Percentiles rank a stretch among this genome's conserved stretches.
Conservation (phyloP, 2,888 invertebrate species). For the Temnothorax rugatulus region DNA sequence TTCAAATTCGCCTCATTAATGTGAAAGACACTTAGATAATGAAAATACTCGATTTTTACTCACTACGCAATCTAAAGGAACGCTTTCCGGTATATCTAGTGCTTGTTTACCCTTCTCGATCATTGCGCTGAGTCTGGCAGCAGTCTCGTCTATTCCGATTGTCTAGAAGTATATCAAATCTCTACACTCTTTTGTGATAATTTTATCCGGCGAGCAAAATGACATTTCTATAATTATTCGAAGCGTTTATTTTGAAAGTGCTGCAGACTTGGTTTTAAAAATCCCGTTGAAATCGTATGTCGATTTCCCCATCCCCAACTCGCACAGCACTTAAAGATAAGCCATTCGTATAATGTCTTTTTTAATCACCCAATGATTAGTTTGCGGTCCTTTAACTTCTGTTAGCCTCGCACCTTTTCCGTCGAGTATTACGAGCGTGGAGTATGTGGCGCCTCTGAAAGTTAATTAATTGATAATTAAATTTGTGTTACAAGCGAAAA, state of each 20-base stretch:
- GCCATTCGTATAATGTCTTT: background rate
- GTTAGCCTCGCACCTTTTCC: conserved; percentile 90
- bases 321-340: conserved; percentile 8
- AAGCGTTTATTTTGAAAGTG: conserved; percentile 1
- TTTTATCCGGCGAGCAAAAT: background rate
- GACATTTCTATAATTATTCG: background rate
- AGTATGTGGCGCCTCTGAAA: conserved; percentile 94
- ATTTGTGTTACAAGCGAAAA: background rate
- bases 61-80: conserved; percentile 91
- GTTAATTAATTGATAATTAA: conserved; percentile 20
- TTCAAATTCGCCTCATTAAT: background rate
- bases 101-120: conserved; percentile 89
- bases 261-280: background rate
- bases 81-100: conserved; percentile 88
- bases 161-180: conserved; percentile 80
- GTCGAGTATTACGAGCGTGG: conserved; percentile 92
- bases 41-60: conserved; percentile 78
- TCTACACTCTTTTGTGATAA: background rate
- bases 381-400: conserved; percentile 90
- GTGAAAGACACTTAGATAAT: background rate
- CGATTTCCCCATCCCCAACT: background rate
- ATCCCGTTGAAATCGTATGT: background rate
- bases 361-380: conserved; percentile 92
- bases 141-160: conserved; percentile 93
- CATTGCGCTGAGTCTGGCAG: conserved; percentile 91